Base-by-base conservation (phyloP, 2,797 vertebrate species). In the Falco rusticolus region DNA sequence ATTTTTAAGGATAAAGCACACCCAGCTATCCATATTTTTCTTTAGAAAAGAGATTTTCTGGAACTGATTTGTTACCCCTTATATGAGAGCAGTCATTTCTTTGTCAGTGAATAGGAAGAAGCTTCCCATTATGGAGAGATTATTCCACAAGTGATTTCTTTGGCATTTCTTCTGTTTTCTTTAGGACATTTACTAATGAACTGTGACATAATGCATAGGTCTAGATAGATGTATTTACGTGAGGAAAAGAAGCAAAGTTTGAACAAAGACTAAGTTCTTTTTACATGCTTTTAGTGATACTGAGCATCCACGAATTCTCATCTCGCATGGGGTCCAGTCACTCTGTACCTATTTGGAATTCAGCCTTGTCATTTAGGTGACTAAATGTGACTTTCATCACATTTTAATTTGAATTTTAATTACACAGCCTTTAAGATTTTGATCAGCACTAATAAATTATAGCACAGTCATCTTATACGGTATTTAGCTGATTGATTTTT, bases 341-440 rank as follows among this genome's bases (percentile, higher is more conserved):
- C 54, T 94, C 76, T 78, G 19, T 84, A 66, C 65, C 89, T 91
- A 31, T 88, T 94, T 91, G 85, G 87, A 95, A 96, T 96, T 95
- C 95, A 95, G 50, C 57, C 43, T 85, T 77, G 86, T 88, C 84
- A 57, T 93, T 96, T 94, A 92, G 18, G 59, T 93, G 91, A 81
- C 91, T 95, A 91, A 91, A 96, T 95, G 94, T 94, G 95, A 90
- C 87, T 97, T 96, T 94, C 96, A 91, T 96, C 95, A 91, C 93
- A 81, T 96, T 96, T 95, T 96, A 94, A 96, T 97, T 94, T 96
- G 76, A 93, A 93, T 97, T 96, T 94, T 97, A 96, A 96, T 97
- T 97, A 93, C 69, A 89, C 57, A 94, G 87, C 84, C 91, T 96
- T 96, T 95, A 93, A 95, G 93, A 95, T 90, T 96, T 96, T 96